Percentiles rank a stretch among this genome's conserved stretches.
phyloP scores from a whole-genome alignment of 23 tunicate genomes.

The Ascidia mentula region DNA sequence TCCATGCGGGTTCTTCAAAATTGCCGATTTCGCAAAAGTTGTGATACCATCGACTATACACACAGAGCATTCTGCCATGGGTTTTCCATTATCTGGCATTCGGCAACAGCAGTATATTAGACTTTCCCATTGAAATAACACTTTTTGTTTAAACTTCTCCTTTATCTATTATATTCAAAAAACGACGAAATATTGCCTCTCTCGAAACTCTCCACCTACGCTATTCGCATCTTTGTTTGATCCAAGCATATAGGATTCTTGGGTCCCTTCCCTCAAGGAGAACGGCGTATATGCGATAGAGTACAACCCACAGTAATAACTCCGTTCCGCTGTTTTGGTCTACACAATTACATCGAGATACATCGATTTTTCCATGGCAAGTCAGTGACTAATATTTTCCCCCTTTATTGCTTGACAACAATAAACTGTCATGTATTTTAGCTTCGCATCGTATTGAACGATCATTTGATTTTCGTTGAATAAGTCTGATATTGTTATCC shows the following conservation, averaged over 20 bases:
- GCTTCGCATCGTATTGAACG: too few relatives aligned
- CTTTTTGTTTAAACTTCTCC: not conserved
- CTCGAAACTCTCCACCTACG: not conserved
- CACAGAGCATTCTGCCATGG: not conserved
- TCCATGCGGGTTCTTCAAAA: not conserved
- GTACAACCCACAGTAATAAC: not conserved
- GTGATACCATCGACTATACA: not conserved
- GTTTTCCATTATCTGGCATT: not conserved
- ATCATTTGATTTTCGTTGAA: not conserved
- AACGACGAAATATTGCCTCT: not conserved
- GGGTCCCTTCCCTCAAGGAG: not conserved
- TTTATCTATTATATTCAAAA: not conserved
- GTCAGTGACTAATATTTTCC: not conserved
- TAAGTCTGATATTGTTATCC: not conserved
- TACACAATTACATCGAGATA: not conserved
- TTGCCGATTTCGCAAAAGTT: not conserved
- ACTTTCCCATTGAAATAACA: not conserved
- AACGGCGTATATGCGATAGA: constrained; percentile 7
- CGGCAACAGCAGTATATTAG: not conserved
- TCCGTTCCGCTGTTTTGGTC: not conserved
- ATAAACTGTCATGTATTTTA: constrained; percentile 1
- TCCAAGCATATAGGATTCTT: not conserved
- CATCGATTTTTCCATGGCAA: not conserved
- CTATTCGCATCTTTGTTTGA: not conserved
- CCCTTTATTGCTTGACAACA: not conserved